Base-by-base conservation (phyloP, 1,140 invertebrate genomes). In the Leptinotarsa texana region DNA sequence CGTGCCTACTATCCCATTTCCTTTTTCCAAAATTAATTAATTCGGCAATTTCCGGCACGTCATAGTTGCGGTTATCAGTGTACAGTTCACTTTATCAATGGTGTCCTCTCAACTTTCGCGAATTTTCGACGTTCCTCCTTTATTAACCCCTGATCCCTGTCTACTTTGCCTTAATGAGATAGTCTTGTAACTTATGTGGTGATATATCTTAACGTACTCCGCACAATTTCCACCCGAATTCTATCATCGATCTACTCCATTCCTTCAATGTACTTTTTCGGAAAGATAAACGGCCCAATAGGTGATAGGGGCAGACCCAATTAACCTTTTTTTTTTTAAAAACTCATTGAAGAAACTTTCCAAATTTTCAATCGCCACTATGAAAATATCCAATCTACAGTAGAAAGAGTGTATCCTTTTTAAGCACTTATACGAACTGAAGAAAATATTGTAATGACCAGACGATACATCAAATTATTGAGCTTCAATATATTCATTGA, bases 31-130 rank as follows among this genome's bases (percentile, higher is more conserved):
- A 57, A 57, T 57, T 57, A 57, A 57, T 57, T 57, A 57, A 57
- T 57, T 18, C 51, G 13, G 51, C 51, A 57, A 57, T 57, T 57
- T 57, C 51, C 51, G 51, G 51, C 51, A 57, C n/a, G 51, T 57
- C 51, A 57, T 57, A 57, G 51, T 42, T 57, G 51, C 51, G 51
- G 51, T 57, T 57, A 57, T 57, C 51, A 57, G 51, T 57, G 13
- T 57, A 57, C 51, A 57, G 51, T 57, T 57, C 51, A 57, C 51
- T 57, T 57, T 57, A 57, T 57, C 51, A 57, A 57, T 57, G 51
- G 51, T 57, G 51, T 57, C 51, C 51, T 57, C 51, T 57, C 51
- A 57, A 57, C 51, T 57, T 57, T 57, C 51, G 51, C 51, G 51
- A 57, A 57, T 57, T 57, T 57, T 57, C 51, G 51, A 57, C 51